These are phyloP conservation scores for Philopedon plagiatum DNA, from an alignment of 2,888 invertebrate species.

Conservation along the genomic window DNA sequence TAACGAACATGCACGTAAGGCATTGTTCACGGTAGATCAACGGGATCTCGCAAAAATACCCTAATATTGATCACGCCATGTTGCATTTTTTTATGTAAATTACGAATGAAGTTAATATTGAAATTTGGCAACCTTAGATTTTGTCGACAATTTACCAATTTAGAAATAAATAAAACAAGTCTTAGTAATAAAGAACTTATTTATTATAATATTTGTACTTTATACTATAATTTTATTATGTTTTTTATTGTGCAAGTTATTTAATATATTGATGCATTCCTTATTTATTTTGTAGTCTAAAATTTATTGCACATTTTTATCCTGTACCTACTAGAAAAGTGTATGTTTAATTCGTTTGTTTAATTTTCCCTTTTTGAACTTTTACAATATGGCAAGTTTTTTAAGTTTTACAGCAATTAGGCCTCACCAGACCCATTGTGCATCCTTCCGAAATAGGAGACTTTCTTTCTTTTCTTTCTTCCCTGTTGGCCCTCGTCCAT, in stretches of 20 bases:
- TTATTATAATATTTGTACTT: slow-evolving; percentile 32
- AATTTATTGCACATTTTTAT: slow-evolving; percentile 60
- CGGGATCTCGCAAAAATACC: too few relatives aligned
- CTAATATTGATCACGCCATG: too few relatives aligned
- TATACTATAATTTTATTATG: slow-evolving; percentile 23
- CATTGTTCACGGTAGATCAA: too few relatives aligned
- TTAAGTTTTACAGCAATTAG: too few relatives aligned
- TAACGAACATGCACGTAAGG: too few relatives aligned
- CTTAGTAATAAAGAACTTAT: slow-evolving; percentile 12
- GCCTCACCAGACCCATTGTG: too few relatives aligned
- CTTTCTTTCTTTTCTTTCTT: too few relatives aligned
- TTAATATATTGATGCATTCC: slow-evolving; percentile 61
- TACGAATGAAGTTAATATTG: not conserved
- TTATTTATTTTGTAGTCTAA: slow-evolving; percentile 58
- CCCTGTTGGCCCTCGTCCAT: too few relatives aligned
- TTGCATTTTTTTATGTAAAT: too few relatives aligned
- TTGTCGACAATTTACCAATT: slow-evolving; percentile 5
- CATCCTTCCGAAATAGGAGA: too few relatives aligned
- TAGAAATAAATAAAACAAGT: not conserved
- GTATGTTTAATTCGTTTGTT: slow-evolving; percentile 32
- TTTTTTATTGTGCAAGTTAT: slow-evolving; percentile 43
- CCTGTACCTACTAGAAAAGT: slow-evolving; percentile 17
- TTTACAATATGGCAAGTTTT: too few relatives aligned
- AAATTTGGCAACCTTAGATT: not conserved
- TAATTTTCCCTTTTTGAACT: not conserved